Evolutionary conservation across 2,797 vertebrate species (phyloP).

Genomic region (Phaenicophaeus curvirostris): DNA sequence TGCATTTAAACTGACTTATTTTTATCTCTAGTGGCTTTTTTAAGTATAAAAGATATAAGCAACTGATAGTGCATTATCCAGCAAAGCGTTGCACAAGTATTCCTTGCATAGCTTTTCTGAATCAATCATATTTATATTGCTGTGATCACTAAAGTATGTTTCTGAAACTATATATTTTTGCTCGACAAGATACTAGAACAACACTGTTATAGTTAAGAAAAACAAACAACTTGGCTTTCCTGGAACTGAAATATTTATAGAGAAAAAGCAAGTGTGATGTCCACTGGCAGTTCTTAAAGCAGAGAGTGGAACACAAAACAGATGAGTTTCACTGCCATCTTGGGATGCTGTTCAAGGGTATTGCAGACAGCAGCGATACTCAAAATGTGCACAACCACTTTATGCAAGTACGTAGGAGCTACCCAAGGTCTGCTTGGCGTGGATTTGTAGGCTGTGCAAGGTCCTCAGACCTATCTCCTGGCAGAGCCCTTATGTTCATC

Average conservation of each 20-base stretch:
- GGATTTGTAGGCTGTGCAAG: neutral
- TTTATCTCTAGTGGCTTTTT: constrained; percentile 24
- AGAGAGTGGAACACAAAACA: neutral
- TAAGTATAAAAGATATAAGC: constrained; percentile 17
- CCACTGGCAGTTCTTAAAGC: neutral
- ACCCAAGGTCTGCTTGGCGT: neutral
- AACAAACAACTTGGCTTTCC: constrained; percentile 7
- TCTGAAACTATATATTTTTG: constrained; percentile 27
- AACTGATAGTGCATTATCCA: constrained; percentile 18
- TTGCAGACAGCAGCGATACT: neutral
- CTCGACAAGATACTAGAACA: neutral
- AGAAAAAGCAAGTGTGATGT: constrained; percentile 4
- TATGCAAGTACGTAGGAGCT: neutral
- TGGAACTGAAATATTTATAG: constrained; percentile 34
- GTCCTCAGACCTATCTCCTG: neutral
- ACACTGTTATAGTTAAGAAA: neutral
- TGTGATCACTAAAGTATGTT: constrained; percentile 6
- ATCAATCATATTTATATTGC: constrained; percentile 36
- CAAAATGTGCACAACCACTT: neutral
- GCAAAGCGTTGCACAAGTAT: neutral
- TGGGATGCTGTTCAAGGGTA: neutral
- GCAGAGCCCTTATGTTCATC: neutral
- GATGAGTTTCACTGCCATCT: neutral
- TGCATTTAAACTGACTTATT: constrained; percentile 11
- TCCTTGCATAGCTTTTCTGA: neutral